phyloP scores from a whole-genome alignment of 2,888 invertebrate species.

The Galeopsomyia nigrocyanea region DNA sequence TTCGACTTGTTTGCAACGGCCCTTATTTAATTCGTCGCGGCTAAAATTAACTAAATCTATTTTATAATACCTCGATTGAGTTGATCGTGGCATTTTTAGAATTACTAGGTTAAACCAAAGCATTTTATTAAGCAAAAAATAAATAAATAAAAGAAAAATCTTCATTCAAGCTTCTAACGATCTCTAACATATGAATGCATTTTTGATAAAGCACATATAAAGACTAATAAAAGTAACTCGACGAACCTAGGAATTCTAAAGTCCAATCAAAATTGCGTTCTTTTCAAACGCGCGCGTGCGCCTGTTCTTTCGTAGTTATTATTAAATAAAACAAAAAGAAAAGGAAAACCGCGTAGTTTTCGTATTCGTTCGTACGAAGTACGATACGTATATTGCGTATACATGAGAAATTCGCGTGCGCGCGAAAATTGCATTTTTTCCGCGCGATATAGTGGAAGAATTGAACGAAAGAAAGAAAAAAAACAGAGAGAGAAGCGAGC shows the following conservation, averaged over 20 bases:
- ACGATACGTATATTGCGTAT: too few species aligned
- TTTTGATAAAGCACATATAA: not conserved
- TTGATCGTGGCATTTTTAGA: conserved; percentile 23
- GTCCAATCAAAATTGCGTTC: conserved; percentile 40
- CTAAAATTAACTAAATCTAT: not conserved
- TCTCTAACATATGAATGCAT: conserved; percentile 13
- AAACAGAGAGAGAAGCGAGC: conserved; percentile 23
- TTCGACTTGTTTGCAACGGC: too few species aligned
- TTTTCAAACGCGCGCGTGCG: conserved; percentile 49
- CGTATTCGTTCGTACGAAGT: conserved; percentile 60
- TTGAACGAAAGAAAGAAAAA: conserved; percentile 4
- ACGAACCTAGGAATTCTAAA: conserved; percentile 39
- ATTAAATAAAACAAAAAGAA: conserved; percentile 40
- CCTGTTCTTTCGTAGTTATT: conserved; percentile 19
- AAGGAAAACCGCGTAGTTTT: conserved; percentile 50
- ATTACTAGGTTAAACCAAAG: conserved; percentile 37
- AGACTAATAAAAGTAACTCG: not conserved
- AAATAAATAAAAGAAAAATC: not conserved
- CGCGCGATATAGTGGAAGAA: not conserved
- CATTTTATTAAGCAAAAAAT: too few species aligned
- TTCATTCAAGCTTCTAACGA: conserved; percentile 17
- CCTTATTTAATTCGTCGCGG: not conserved
- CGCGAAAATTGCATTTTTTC: conserved; percentile 10
- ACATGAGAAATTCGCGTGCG: conserved; percentile 21
- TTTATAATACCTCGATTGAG: conserved; percentile 14